Percentiles rank a stretch among this genome's conserved stretches.
These are phyloP conservation scores for Stictonetta naevosa DNA, from an alignment of 2,113 vertebrate genomes.

Conservation along the genomic window DNA sequence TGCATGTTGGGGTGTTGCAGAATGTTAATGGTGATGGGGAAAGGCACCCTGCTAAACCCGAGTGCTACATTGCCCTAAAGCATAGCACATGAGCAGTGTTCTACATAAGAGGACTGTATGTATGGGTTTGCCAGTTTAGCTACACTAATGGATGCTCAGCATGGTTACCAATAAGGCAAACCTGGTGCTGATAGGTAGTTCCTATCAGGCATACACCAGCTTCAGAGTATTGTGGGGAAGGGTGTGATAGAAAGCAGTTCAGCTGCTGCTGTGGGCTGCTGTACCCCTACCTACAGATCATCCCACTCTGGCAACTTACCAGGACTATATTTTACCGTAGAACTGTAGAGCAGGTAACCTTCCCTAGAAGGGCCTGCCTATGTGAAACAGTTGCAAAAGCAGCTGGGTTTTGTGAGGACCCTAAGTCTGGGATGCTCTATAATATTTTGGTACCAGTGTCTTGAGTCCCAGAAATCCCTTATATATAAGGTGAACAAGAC, in stretches of 20 bases:
- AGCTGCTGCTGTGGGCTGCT: accelerated
- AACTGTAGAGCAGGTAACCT: not conserved
- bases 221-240: not conserved
- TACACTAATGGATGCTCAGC: accelerated
- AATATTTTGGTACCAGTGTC: not conserved
- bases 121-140: not conserved
- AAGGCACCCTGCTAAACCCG: not conserved
- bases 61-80: accelerated
- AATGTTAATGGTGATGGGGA: accelerated
- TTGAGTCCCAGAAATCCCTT: not conserved
- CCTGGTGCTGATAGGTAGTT: not conserved
- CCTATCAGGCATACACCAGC: not conserved
- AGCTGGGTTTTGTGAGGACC: not conserved
- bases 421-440: not conserved
- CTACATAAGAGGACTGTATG: accelerated
- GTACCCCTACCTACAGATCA: not conserved
- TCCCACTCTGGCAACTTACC: too few relatives aligned
- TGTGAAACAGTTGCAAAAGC: not conserved
- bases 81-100: not conserved
- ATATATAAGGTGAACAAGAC: not conserved
- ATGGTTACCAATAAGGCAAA: not conserved
- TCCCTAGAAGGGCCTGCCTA: not conserved
- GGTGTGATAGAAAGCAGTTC: not conserved
- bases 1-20: accelerated
- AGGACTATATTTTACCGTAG: not conserved